Conservation (phyloP, 2,797 vertebrate genomes). For the Percopsis omiscomaycus region DNA sequence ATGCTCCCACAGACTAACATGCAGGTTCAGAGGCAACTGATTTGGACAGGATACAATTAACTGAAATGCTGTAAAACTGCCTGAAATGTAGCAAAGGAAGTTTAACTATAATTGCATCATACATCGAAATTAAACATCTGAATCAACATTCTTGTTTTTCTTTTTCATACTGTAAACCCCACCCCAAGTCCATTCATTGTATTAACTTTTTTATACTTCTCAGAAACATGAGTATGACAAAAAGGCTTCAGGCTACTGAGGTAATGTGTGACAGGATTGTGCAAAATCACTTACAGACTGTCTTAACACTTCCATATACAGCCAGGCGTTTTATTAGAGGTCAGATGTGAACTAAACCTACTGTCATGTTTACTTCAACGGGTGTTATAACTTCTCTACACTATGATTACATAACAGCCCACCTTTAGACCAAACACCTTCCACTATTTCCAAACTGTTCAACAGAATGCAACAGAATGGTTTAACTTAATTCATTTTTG, state of each 20-base stretch:
- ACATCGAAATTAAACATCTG: conserved; percentile 19
- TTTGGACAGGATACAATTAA: no score
- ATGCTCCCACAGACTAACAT: conserved; percentile 17
- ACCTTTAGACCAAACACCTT: conserved; percentile 15
- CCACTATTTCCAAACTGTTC: conserved; percentile 27
- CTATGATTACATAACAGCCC: conserved; percentile 42
- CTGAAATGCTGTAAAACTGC: background rate
- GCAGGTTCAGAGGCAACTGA: background rate
- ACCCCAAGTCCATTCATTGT: conserved; percentile 13
- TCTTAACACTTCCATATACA: conserved; percentile 38
- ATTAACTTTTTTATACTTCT: conserved; percentile 25
- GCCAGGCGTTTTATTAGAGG: conserved; percentile 31
- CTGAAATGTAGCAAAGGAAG: conserved; percentile 28
- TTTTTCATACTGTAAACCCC: conserved; percentile 25
- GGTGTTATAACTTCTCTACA: conserved; percentile 13
- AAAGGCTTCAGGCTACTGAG: conserved; percentile 34
- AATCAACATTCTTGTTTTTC: background rate
- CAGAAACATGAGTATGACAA: conserved; percentile 37
- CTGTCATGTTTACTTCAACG: conserved; percentile 9
- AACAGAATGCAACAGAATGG: conserved; percentile 14
- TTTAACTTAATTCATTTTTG: background rate
- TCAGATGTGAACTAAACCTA: conserved; percentile 18
- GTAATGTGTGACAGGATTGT: conserved; percentile 55
- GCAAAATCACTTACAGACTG: conserved; percentile 48
- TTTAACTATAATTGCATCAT: conserved; percentile 18